Evolutionary conservation across 2,797 vertebrate genomes (phyloP), one percentile per base, ranked within the genome.

Genomic region (Balearica regulorum): DNA sequence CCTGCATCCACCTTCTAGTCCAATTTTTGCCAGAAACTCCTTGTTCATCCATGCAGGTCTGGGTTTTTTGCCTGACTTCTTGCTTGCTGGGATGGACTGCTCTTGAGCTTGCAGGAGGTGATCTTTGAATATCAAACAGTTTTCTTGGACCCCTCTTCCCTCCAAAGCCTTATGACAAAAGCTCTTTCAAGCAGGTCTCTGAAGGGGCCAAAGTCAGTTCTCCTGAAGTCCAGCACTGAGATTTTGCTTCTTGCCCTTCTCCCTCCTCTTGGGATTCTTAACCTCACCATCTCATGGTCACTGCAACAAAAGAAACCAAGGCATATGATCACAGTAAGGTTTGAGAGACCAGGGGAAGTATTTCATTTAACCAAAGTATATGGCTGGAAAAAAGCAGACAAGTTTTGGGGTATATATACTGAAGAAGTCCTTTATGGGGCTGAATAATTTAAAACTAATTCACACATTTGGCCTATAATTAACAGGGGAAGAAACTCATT

Each of bases 261-360:
- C 2, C 4, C 20, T 78, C 11, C 17, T 10, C 11, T 58, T 3
- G 4, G 5, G 10, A n/a, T 55, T 80, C 58, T 53, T 54, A 87
- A 37, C 6, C 44, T 33, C 41, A 66, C 2, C 5, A n/a, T 37
- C 10, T 43, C 21, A 26, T 25, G n/a, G 9, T 29, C 13, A 3
- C 33, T 66, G 26, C 6, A 86, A 13, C 16, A 9, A 54, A 41
- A 14, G 11, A 61, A 41, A 24, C 8, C 26, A 51, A 46, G 11
- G 6, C 5, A 33, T 22, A 11, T 29, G 55, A 72, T 11, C 33
- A 31, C n/a, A 41, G 5, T 20, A 24, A 87, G 11, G 18, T 65
- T 19, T 0, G 0, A 43, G n/a, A 82, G 41, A 85, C 11, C 5
- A 70, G 5, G 12, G 7, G 69, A 57, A 2, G 5, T 65, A 43